phyloP scores from a whole-genome alignment of 2,113 vertebrate species.

The Microtus pennsylvanicus region DNA sequence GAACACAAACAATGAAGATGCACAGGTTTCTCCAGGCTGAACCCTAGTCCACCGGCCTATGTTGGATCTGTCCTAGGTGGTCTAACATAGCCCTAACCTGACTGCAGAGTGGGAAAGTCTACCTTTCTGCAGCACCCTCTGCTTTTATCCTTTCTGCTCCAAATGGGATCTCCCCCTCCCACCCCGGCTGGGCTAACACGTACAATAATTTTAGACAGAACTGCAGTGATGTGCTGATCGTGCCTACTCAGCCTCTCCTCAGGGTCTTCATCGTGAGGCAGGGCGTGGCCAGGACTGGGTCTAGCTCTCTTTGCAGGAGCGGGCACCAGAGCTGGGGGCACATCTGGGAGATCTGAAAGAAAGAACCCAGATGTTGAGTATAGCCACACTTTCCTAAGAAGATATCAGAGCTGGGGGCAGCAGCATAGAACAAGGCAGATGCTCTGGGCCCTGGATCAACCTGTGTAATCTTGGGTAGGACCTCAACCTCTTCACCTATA shows the following conservation, averaged over 20 bases:
- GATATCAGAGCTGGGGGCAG: neutral
- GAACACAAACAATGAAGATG: constrained; percentile 20
- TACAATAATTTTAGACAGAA: constrained; percentile 96
- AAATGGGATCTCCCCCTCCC: neutral
- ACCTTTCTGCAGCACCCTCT: neutral
- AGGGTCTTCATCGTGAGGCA: constrained; percentile 91
- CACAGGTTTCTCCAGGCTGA: neutral
- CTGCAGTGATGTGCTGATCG: constrained; percentile 94
- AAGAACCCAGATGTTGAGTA: neutral
- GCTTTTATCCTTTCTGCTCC: neutral
- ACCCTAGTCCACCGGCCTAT: neutral
- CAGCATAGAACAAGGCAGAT: neutral
- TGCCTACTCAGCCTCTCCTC: constrained; percentile 90
- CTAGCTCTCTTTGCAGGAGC: constrained; percentile 94
- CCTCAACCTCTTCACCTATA: neutral
- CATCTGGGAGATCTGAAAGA: constrained; percentile 91
- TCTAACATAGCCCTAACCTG: neutral
- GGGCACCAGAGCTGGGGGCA: constrained; percentile 92
- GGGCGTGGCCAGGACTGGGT: constrained; percentile 86
- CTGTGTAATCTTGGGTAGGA: neutral
- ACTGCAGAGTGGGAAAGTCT: neutral
- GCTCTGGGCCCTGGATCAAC: neutral
- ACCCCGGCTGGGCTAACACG: constrained; percentile 71
- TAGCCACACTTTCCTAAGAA: neutral
- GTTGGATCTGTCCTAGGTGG: neutral